These are phyloP conservation scores for Limanda limanda DNA, from an alignment of 2,113 vertebrate genomes.

Conservation along the genomic window DNA sequence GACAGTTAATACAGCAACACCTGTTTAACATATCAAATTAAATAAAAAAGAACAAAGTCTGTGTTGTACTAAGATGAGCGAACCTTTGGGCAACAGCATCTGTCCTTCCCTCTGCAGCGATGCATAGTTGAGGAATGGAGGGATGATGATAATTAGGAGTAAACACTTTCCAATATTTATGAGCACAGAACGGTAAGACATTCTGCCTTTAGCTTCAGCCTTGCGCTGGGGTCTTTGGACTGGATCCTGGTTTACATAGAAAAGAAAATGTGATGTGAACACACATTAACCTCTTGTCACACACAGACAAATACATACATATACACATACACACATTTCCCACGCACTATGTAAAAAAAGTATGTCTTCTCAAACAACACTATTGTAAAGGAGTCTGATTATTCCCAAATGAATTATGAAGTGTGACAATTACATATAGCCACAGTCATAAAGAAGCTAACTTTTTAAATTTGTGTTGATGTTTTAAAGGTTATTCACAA, in stretches of 20 bases:
- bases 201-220: conserved; percentile 28
- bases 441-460: neutral
- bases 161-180: conserved; percentile 79
- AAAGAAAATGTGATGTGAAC: neutral
- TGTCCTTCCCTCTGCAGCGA: conserved; percentile 85
- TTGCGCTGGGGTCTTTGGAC: conserved; percentile 16
- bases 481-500: no score
- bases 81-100: conserved; percentile 82
- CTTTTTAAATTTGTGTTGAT: no score
- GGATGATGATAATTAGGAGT: conserved; percentile 81
- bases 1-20: neutral
- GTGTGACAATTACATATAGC: neutral
- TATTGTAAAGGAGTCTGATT: neutral
- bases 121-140: conserved; percentile 86
- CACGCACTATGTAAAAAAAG: neutral
- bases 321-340: neutral
- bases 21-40: neutral
- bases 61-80: neutral
- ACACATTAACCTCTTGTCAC: neutral
- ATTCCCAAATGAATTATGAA: neutral
- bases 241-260: conserved; percentile 33
- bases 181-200: conserved; percentile 69
- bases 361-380: neutral
- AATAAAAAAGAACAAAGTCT: neutral
- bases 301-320: neutral